Conservation (phyloP, 37 sponge, comb jelly and placozoan species). For the Amphimedon queenslandica region DNA sequence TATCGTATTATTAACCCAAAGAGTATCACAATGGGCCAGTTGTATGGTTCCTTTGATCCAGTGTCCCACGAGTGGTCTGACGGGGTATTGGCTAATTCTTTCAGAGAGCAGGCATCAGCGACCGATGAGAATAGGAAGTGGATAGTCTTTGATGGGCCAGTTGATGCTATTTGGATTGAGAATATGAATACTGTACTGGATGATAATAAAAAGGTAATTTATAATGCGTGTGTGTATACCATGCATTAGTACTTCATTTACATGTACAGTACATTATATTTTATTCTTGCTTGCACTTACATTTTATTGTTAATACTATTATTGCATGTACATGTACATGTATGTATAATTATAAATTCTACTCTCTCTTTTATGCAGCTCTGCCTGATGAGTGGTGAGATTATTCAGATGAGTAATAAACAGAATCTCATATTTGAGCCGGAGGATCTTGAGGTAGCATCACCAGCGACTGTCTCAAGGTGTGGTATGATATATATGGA, state of each 20-base stretch:
- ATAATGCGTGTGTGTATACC: conserved; percentile 10
- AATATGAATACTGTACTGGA: conserved; percentile 99
- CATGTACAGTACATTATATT: neutral
- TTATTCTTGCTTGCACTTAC: conserved; percentile 1
- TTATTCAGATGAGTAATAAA: conserved; percentile 96
- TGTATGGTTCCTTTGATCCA: conserved; percentile 96
- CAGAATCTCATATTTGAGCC: conserved; percentile 98
- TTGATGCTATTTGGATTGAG: conserved; percentile 99
- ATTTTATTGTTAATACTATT: neutral
- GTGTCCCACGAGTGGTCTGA: conserved; percentile 99
- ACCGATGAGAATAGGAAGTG: conserved; percentile 90
- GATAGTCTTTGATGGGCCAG: conserved; percentile 99
- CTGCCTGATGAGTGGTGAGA: conserved; percentile 98
- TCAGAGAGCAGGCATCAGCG: conserved; percentile 90
- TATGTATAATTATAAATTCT: too few relatives aligned
- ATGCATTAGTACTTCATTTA: too few relatives aligned
- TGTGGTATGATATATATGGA: conserved; percentile 99
- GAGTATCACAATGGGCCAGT: conserved; percentile 90
- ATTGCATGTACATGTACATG: too few relatives aligned
- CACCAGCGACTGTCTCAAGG: conserved; percentile 96
- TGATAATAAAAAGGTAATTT: conserved; percentile 85
- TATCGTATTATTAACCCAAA: conserved; percentile 91
- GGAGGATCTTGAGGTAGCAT: conserved; percentile 95
- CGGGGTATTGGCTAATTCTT: conserved; percentile 94
- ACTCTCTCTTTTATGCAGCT: too few relatives aligned